Base-by-base conservation (phyloP, 2,888 invertebrate genomes). In the Cryptocephalus moraei region DNA sequence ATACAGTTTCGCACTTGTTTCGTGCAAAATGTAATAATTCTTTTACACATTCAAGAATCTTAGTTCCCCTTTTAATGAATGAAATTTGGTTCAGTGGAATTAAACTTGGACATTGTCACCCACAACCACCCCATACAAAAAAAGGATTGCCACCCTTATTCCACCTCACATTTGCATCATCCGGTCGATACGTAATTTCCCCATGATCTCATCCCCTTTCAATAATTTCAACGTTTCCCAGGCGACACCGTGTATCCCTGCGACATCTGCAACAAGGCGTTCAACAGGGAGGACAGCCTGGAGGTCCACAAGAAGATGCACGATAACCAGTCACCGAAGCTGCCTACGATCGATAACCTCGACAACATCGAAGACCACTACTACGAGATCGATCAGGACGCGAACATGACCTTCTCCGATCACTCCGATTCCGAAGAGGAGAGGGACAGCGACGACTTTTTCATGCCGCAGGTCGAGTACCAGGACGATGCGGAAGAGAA, bases 181-280 rank as follows among this genome's bases (percentile, higher is more conserved):
- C 8, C n/a, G 4, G 13, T 2, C 6, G 22, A 22, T 22, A 22
- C 22, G 22, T 4, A 22, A 6, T 22, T 22, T 22, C 22, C 22
- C 3, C 6, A 22, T 22, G 6, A 22, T 22, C 22, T 6, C 22
- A 22, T 22, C 6, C n/a, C n/a, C n/a, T n/a, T n/a, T n/a, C n/a
- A n/a, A n/a, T n/a, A n/a, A n/a, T n/a, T n/a, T n/a, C n/a, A n/a
- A 13, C 6, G 2, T 40, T 43, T 43, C 46, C 32, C n/a, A 60
- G 60, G 73, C 2, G 72, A 72, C 49, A 64, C 65, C 49, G 68
- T 71, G 4, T 67, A 70, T 52, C 65, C 70, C 39, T 73, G 74
- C 56, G 69, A 73, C 53, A 65, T 74, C 43, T 74, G 74, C 53
- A 69, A 70, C 51, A 72, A 72, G 56, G 67, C 69, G 4, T 73